These are phyloP conservation scores for Poecilia picta DNA, from an alignment of 2,797 vertebrate species.

Conservation along the genomic window DNA sequence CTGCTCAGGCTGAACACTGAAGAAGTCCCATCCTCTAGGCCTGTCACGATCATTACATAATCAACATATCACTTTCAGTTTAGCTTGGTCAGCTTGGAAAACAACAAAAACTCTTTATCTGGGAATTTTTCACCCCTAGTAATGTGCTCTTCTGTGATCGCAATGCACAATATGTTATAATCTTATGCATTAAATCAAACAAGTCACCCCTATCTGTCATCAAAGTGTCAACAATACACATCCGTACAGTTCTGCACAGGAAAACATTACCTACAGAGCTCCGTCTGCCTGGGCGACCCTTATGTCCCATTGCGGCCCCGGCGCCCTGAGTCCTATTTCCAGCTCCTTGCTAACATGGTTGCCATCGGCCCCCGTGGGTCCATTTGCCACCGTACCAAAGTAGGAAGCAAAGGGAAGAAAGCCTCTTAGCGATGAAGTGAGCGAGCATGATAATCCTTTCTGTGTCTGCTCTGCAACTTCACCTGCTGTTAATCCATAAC, in stretches of 20 bases:
- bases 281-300: slow-evolving; percentile 46
- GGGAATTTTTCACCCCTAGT: not conserved
- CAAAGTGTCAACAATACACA: not conserved
- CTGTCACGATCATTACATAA: not conserved
- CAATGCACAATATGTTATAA: not conserved
- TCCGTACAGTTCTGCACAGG: slow-evolving; percentile 7
- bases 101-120: not conserved
- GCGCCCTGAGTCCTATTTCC: slow-evolving; percentile 44
- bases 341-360: slow-evolving; percentile 36
- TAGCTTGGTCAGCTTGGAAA: not conserved
- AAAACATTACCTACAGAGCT: slow-evolving; percentile 76
- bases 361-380: slow-evolving; percentile 32
- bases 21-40: not conserved
- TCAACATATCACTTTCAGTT: not conserved
- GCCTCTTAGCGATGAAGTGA: slow-evolving; percentile 71
- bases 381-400: slow-evolving; percentile 50
- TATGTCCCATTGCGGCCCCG: slow-evolving; percentile 62
- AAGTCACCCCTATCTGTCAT: no score
- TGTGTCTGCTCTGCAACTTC: slow-evolving; percentile 83
- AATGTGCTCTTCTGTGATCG: not conserved
- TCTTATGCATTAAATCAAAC: not conserved
- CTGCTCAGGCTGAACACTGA: slow-evolving; percentile 20
- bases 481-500: slow-evolving; percentile 76
- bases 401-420: slow-evolving; percentile 63
- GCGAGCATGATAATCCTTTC: slow-evolving; percentile 73